Conservation (phyloP, 1,140 invertebrate genomes). For the Amyelois transitella region DNA sequence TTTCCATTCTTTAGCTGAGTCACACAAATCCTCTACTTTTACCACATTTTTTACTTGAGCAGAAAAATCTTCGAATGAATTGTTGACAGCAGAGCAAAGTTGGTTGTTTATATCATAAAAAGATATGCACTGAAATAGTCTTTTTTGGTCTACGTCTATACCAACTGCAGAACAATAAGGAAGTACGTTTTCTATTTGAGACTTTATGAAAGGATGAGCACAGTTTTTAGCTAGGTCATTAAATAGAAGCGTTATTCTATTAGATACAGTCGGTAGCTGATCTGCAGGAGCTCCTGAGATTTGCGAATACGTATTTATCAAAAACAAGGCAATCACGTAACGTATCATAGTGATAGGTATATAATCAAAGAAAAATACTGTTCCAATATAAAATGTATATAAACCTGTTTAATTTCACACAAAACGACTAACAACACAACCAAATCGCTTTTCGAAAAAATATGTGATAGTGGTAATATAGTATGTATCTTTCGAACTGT, state of each 20-base stretch:
- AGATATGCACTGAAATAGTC: slow-evolving; percentile 45
- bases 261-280: not conserved
- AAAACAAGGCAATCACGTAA: slow-evolving; percentile 32
- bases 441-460: too few species aligned
- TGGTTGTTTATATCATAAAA: slow-evolving; percentile 57
- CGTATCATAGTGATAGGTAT: slow-evolving; percentile 33
- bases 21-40: slow-evolving; percentile 32
- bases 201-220: slow-evolving; percentile 34
- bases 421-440: too few species aligned
- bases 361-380: not conserved
- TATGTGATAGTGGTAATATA: too few species aligned
- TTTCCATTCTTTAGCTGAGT: slow-evolving; percentile 34
- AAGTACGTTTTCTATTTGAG: slow-evolving; percentile 31
- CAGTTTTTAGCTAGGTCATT: slow-evolving; percentile 34
- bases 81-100: slow-evolving; percentile 31
- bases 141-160: slow-evolving; percentile 13
- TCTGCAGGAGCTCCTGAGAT: slow-evolving; percentile 33
- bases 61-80: slow-evolving; percentile 28
- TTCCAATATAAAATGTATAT: too few species aligned
- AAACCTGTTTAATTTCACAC: too few species aligned
- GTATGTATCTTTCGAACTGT: too few species aligned
- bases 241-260: slow-evolving; percentile 17
- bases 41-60: slow-evolving; percentile 27
- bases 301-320: slow-evolving; percentile 38
- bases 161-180: slow-evolving; percentile 26